Evolutionary conservation across 2,888 invertebrate genomes (phyloP).

Genomic region (Endomychus coccineus): DNA sequence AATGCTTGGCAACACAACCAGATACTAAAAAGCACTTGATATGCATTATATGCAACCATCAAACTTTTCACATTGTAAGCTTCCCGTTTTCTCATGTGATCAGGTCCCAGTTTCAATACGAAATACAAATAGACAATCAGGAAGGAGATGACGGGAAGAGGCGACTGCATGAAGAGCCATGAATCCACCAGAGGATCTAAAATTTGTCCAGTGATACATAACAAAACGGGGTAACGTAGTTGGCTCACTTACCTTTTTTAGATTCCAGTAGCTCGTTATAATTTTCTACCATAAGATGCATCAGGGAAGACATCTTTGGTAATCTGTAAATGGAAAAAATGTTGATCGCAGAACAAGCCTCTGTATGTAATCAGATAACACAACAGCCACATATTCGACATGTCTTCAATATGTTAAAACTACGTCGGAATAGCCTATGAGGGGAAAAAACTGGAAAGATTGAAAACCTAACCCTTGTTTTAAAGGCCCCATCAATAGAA

Average conservation of each 20-base stretch:
- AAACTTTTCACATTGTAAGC: constrained; percentile 65
- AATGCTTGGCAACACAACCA: constrained; percentile 53
- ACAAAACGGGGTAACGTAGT: neutral
- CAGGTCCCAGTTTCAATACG: constrained; percentile 67
- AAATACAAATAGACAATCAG: constrained; percentile 62
- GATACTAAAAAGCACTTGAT: constrained; percentile 78
- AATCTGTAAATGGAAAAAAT: too few species aligned
- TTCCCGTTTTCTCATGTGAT: constrained; percentile 66
- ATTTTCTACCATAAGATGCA: constrained; percentile 47
- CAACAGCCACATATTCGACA: too few species aligned
- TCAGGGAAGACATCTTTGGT: constrained; percentile 46
- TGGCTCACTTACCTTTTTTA: constrained; percentile 45
- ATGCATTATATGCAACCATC: constrained; percentile 76
- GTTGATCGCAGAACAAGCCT: too few species aligned
- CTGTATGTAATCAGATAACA: too few species aligned
- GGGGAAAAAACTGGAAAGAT: too few species aligned
- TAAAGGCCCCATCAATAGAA: too few species aligned
- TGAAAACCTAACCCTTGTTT: too few species aligned
- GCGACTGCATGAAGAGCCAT: constrained; percentile 73
- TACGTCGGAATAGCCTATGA: too few species aligned
- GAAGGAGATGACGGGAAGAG: constrained; percentile 60
- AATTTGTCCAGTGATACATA: constrained; percentile 25
- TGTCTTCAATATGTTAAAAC: too few species aligned
- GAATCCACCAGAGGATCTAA: constrained; percentile 68
- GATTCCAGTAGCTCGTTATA: constrained; percentile 47